Evolutionary conservation across 23 tunicate genomes (phyloP).

Genomic region (Clavelina lepadiformis): DNA sequence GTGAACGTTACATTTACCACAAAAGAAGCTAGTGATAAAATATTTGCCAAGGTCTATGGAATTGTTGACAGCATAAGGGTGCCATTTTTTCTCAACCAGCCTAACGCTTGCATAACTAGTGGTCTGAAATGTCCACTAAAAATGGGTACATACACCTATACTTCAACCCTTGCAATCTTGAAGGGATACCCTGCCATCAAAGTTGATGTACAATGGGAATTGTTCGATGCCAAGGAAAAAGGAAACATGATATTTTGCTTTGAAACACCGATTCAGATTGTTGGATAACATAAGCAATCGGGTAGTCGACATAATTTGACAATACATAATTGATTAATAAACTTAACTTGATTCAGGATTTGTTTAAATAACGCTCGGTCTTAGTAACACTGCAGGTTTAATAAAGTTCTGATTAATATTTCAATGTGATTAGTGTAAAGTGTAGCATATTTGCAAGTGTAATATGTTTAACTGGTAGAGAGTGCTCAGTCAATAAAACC

Average conservation of each 20-base stretch:
- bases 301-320: too few relatives aligned
- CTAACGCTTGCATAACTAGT: slow-evolving; percentile 32
- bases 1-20: slow-evolving; percentile 23
- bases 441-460: too few relatives aligned
- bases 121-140: slow-evolving; percentile 32
- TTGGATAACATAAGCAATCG: too few relatives aligned
- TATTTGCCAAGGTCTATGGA: slow-evolving; percentile 26
- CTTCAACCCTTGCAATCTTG: slow-evolving; percentile 10
- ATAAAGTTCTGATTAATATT: too few relatives aligned
- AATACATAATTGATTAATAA: too few relatives aligned
- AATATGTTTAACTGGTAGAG: too few relatives aligned
- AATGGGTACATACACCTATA: slow-evolving; percentile 18
- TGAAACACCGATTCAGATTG: slow-evolving; percentile 31
- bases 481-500: too few relatives aligned
- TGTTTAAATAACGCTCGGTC: too few relatives aligned
- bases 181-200: slow-evolving; percentile 29
- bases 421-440: too few relatives aligned
- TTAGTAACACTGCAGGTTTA: too few relatives aligned
- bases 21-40: slow-evolving; percentile 12
- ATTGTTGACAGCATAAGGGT: slow-evolving; percentile 25
- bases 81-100: slow-evolving; percentile 20
- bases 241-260: slow-evolving; percentile 39
- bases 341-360: too few relatives aligned
- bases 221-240: slow-evolving; percentile 10
- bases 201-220: slow-evolving; percentile 46